Percentiles rank a stretch among this genome's conserved stretches.
Evolutionary conservation across 2,113 vertebrate species (phyloP).

Genomic region (Capreolus pygargus): DNA sequence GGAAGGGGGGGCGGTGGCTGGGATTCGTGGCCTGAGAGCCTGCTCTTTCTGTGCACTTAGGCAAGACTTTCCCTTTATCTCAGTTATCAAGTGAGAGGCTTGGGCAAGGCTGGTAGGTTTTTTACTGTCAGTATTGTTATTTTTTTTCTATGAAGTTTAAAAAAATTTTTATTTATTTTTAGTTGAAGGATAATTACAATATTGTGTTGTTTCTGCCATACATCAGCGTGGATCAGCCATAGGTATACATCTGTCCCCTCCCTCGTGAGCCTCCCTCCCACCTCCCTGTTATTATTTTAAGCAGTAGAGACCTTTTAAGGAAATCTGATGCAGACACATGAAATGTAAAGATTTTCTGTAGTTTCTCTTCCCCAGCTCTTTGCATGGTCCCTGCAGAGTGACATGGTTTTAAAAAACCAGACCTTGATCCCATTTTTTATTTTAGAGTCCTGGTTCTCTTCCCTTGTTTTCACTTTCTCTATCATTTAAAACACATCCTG

Average conservation of each 20-base stretch:
- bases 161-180: background rate
- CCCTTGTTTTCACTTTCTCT: background rate
- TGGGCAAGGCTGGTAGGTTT: background rate
- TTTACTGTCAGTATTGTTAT: background rate
- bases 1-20: fast-evolving
- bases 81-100: background rate
- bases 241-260: background rate
- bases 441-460: background rate
- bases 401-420: background rate
- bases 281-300: background rate
- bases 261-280: background rate
- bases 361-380: background rate
- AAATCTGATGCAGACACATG: background rate
- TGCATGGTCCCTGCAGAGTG: background rate
- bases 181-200: background rate
- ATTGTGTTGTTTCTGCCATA: background rate
- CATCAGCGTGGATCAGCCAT: background rate
- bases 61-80: background rate
- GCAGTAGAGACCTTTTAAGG: background rate
- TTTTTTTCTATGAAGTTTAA: background rate
- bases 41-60: background rate
- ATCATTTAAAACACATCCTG: background rate
- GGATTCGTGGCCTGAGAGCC: background rate
- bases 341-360: background rate
- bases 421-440: background rate